phyloP scores from a whole-genome alignment of 2,888 invertebrate species.

The Amphipyra berbera region DNA sequence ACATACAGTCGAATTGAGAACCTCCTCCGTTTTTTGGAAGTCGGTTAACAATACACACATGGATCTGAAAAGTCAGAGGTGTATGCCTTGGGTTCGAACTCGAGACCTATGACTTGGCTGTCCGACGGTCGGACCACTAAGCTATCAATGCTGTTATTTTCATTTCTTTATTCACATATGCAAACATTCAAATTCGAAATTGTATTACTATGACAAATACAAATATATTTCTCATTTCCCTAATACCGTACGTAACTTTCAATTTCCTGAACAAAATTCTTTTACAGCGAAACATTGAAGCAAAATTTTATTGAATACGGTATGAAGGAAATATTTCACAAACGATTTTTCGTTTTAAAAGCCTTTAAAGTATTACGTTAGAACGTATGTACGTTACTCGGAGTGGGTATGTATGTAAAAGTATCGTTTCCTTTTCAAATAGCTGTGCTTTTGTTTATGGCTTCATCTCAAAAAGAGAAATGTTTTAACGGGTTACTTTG shows the following conservation, averaged over 20 bases:
- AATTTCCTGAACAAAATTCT: conserved; percentile 42
- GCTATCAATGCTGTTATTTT: no score
- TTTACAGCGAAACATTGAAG: conserved; percentile 39
- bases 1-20: no score
- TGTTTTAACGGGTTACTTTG: not conserved
- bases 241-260: conserved; percentile 13
- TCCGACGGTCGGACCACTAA: no score
- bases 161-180: no score
- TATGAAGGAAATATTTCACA: conserved; percentile 48
- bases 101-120: no score
- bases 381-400: conserved; percentile 20
- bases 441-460: conserved; percentile 12
- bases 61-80: no score
- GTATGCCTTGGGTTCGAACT: no score
- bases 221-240: conserved; percentile 21
- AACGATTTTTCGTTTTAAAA: conserved; percentile 49
- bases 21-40: no score
- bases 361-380: conserved; percentile 39
- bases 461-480: not conserved
- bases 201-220: conserved; percentile 1
- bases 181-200: conserved; percentile 1
- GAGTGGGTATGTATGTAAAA: conserved; percentile 36
- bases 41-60: no score
- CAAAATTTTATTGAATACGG: conserved; percentile 44
- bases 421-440: conserved; percentile 27